Percentiles rank a stretch among this genome's conserved stretches.
phyloP scores from a whole-genome alignment of 2,888 invertebrate species.

The Erebia aethiops region DNA sequence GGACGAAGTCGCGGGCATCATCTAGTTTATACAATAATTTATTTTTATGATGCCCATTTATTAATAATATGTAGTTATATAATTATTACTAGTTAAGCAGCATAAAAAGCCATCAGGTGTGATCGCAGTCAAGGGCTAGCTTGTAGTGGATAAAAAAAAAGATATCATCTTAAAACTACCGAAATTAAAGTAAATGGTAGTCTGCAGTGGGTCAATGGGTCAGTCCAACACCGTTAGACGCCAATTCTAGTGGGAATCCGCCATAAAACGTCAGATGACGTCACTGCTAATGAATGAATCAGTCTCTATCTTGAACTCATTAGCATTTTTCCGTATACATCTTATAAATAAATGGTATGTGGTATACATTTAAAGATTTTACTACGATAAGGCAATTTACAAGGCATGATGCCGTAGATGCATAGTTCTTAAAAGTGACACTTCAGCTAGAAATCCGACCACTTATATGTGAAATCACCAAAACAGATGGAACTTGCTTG shows the following conservation, averaged over 20 bases:
- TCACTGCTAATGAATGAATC: constrained; percentile 27
- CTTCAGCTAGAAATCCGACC: not conserved
- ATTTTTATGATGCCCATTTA: too few species aligned
- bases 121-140: too few species aligned
- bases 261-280: constrained; percentile 17
- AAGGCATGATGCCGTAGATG: not conserved
- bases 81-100: too few species aligned
- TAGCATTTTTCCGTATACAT: not conserved
- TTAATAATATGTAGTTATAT: too few species aligned
- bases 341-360: too few species aligned
- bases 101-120: too few species aligned
- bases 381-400: not conserved
- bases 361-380: not conserved
- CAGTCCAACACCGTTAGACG: constrained; percentile 27
- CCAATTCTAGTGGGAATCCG: constrained; percentile 22
- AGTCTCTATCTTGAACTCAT: constrained; percentile 3
- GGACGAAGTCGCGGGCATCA: too few species aligned
- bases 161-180: not conserved
- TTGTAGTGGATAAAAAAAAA: too few species aligned
- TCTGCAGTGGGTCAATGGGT: constrained; percentile 31
- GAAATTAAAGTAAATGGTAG: constrained; percentile 1
- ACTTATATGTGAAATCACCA: not conserved
- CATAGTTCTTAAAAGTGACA: not conserved
- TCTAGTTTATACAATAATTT: too few species aligned
- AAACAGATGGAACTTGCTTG: not conserved